Evolutionary conservation across 2,797 vertebrate species (phyloP).

Genomic region (Ctenosaura bakeri): DNA sequence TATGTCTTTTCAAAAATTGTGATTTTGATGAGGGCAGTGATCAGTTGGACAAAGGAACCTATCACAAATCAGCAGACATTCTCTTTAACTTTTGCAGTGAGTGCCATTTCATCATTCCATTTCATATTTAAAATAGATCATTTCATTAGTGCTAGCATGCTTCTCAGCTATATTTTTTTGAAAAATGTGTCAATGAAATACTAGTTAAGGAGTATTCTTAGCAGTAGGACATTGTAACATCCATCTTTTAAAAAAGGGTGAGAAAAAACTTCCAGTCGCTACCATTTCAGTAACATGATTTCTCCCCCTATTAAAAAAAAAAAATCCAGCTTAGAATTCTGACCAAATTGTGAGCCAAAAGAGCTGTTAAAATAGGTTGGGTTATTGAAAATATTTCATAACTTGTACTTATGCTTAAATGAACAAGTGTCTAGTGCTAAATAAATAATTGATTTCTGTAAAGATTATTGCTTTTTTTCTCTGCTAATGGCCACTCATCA

Average conservation of each 20-base stretch:
- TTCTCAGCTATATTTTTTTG: not conserved
- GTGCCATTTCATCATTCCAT: not conserved
- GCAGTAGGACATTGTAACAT: not conserved
- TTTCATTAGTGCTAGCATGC: not conserved
- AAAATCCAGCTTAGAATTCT: not conserved
- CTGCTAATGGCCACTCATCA: not conserved
- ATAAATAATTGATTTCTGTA: not conserved
- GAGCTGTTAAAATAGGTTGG: too few relatives aligned
- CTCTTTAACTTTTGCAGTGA: not conserved
- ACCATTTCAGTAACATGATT: not conserved
- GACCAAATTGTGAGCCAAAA: too few relatives aligned
- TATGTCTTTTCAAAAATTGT: not conserved
- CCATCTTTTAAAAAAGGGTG: not conserved
- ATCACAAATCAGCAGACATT: not conserved
- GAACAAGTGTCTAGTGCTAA: not conserved
- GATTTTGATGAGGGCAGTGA: not conserved
- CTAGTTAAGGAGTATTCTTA: not conserved
- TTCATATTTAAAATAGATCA: not conserved
- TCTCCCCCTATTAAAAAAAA: too few relatives aligned
- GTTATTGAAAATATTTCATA: not conserved
- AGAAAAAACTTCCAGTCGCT: not conserved
- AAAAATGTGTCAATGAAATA: not conserved
- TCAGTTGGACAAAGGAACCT: not conserved
- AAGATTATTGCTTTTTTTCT: not conserved
- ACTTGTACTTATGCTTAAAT: not conserved